Evolutionary conservation across 2,888 invertebrate species (phyloP), one percentile per base, ranked within the genome.

Genomic region (Orchesellides sinensis): DNA sequence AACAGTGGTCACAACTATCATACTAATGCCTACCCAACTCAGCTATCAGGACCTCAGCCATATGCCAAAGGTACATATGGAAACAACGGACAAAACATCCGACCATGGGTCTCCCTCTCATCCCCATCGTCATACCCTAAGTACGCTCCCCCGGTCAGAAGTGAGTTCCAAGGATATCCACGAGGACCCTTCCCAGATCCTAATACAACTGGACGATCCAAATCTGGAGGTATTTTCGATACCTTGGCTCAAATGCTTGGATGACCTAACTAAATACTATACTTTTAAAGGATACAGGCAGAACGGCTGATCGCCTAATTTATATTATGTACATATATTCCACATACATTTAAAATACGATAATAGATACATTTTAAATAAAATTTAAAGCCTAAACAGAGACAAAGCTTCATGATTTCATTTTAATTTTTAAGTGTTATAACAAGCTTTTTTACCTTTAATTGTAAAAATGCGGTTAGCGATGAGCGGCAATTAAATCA

Each of bases 1-100:
- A 35, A 86, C 23, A 69, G 35, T 32, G 83, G 83, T 5, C 69
- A 83, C 21, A 75, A 70, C 25, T 25, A 70, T 19, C 74, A 80
- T 5, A 0, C 49, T 0, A 66, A 77, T 0, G n/a, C 52, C n/a
- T 65, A 69, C 45, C 75, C 74, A 2, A 35, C 25, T n/a, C 81
- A 65, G 45, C 27, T 40, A 21, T 59, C 65, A 17, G 63, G 45
- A 8, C 32, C 75, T 21, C 70, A 17, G 21, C 54, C 23, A 8
- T 70, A 65, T 61, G 56, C 47, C 5, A 61, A 77, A 25, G 81
- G 56, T 25, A 66, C 8, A 2, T 74, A 73, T 49, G 49, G 27
- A 1, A 12, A 2, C n/a, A 81, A 8, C 19, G 81, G 81, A 2
- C 66, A 81, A 47, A 66, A 35, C 40, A 63, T 54, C 25, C 56